Evolutionary conservation across 2,113 vertebrate genomes (phyloP), one percentile per base, ranked within the genome.

Genomic region (Lichenostomus cassidix): DNA sequence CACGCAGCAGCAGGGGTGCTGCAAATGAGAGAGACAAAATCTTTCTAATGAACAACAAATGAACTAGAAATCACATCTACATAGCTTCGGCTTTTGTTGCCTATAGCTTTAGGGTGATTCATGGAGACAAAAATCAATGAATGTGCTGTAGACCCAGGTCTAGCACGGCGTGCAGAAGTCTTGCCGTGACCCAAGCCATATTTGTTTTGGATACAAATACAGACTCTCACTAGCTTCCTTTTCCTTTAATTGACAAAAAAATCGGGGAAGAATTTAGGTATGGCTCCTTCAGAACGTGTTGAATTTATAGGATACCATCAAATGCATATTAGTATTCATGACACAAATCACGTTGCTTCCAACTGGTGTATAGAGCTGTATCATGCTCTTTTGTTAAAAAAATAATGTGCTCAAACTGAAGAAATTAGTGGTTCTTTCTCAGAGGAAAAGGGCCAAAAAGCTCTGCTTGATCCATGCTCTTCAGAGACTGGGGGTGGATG

Each of bases 41-140:
- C 95, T 96, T 97, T 94, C 96, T 96, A 97, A 97, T 96, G 96
- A 97, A 97, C 95, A 97, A 96, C 95, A 96, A 97, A 96, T 96
- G 93, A 96, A 96, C 74, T 91, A 89, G 92, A 92, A 95, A 96
- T 96, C 95, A 94, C 92, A 94, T 94, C 91, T 96, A 86, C 94
- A 93, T 90, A 67, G 79, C 78, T 96, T 92, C 92, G 91, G 85
- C 92, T 94, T 92, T 95, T 96, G 94, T 97, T 96, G 96, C 95
- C 87, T 96, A 92, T 90, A 96, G 96, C 95, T 94, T 82, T 88
- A 74, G 96, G 89, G 94, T 93, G 96, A 97, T 94, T 93, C 94
- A 95, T 77, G 74, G 65, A 93, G 90, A 95, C 86, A 92, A 96
- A 95, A 97, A 95, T 94, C 94, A 95, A 91, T 92, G 92, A 93